Conservation (phyloP, 2,888 invertebrate species). For the Leistus spinibarbis region DNA sequence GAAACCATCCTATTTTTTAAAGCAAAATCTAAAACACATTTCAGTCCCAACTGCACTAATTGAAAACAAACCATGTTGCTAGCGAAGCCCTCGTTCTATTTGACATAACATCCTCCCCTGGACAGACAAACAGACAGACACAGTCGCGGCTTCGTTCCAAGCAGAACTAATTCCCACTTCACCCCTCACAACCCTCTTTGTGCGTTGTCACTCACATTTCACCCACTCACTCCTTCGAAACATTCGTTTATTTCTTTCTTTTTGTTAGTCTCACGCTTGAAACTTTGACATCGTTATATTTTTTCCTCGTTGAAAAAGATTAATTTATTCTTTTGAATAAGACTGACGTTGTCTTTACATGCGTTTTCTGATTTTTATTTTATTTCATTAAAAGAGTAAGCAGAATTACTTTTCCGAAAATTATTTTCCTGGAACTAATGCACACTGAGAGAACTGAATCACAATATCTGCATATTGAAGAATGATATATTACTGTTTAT, state of each 20-base stretch:
- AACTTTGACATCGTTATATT: conserved; percentile 26
- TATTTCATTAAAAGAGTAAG: no score
- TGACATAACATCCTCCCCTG: not conserved
- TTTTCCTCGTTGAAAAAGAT: conserved; percentile 14
- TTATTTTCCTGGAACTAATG: no score
- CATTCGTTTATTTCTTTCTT: not conserved
- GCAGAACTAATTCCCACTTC: not conserved
- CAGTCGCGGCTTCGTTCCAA: not conserved
- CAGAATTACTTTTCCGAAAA: no score
- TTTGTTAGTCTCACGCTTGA: conserved; percentile 1
- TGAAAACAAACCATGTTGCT: conserved; percentile 34
- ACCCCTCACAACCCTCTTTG: not conserved
- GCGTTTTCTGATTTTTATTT: not conserved
- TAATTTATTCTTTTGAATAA: conserved; percentile 19
- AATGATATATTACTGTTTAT: no score
- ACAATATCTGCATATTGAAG: no score
- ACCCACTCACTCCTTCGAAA: not conserved
- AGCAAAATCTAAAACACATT: conserved; percentile 36
- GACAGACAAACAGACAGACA: not conserved
- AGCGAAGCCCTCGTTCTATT: not conserved
- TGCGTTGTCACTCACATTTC: conserved; percentile 16
- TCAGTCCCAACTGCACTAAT: conserved; percentile 32
- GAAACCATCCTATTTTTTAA: not conserved
- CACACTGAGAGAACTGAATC: no score
- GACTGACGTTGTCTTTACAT: not conserved